Evolutionary conservation across 2,888 invertebrate genomes (phyloP).

Genomic region (Lymantria dispar): DNA sequence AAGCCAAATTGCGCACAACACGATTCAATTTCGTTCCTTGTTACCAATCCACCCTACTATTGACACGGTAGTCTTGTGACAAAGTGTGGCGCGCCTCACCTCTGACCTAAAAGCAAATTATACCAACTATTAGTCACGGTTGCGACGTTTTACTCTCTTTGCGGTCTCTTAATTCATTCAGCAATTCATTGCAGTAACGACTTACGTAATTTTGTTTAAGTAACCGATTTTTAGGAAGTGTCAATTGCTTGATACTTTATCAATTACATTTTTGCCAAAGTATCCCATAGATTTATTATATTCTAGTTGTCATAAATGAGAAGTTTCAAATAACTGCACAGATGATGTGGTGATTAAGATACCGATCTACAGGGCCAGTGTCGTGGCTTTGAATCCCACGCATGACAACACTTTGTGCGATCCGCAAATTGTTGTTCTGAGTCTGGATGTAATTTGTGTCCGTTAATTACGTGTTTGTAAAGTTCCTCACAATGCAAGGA

Average conservation of each 20-base stretch:
- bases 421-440: too few species aligned
- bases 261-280: too few species aligned
- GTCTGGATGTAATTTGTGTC: too few species aligned
- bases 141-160: constrained; percentile 21
- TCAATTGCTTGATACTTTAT: too few species aligned
- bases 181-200: constrained; percentile 12
- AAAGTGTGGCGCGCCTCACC: constrained; percentile 23
- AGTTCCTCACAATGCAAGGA: too few species aligned
- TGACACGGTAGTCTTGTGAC: constrained; percentile 16
- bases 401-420: too few species aligned
- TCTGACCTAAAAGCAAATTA: constrained; percentile 27
- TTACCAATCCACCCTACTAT: constrained; percentile 11
- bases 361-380: too few species aligned
- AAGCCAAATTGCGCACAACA: neutral
- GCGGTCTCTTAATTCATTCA: constrained; percentile 25
- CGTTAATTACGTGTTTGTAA: too few species aligned
- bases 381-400: too few species aligned
- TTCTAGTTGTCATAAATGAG: too few species aligned
- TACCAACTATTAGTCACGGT: constrained; percentile 27
- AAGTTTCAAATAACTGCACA: too few species aligned
- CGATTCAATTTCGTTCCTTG: constrained; percentile 1
- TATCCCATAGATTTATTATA: neutral
- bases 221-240: neutral
- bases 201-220: constrained; percentile 14
- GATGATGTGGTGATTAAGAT: too few species aligned